Conservation (phyloP, 2,113 vertebrate genomes). For the Copsychus sechellarum region DNA sequence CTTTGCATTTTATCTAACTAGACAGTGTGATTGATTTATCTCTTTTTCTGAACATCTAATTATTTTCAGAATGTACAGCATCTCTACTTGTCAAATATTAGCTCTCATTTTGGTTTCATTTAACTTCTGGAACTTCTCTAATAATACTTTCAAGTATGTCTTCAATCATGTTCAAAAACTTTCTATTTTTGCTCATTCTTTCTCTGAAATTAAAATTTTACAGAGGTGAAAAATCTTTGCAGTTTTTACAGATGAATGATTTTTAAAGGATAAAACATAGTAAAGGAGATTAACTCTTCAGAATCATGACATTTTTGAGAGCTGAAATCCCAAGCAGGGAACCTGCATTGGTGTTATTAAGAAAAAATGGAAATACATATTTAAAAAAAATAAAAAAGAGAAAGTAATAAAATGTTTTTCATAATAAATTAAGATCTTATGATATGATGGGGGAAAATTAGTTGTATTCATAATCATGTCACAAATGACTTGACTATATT, state of each 20-base stretch:
- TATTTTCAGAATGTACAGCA: constrained; percentile 32
- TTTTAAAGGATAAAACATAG: not conserved
- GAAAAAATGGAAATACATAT: not conserved
- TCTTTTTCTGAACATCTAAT: constrained; percentile 18
- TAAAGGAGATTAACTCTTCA: not conserved
- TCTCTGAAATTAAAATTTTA: constrained; percentile 47
- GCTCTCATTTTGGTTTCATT: constrained; percentile 42
- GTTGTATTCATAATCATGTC: not conserved
- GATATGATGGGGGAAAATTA: not conserved
- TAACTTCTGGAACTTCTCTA: constrained; percentile 40
- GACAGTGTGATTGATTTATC: not conserved
- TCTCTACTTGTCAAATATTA: constrained; percentile 15
- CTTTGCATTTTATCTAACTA: not conserved
- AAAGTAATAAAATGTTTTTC: not conserved
- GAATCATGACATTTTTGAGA: not conserved
- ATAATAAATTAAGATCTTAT: not conserved
- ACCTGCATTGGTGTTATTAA: not conserved
- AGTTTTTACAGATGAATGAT: not conserved
- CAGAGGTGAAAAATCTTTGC: not conserved
- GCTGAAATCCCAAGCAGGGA: not conserved
- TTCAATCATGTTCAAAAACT: constrained; percentile 49
- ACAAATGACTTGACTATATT: not conserved
- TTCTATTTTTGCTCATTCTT: constrained; percentile 31
- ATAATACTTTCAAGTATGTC: constrained; percentile 27
- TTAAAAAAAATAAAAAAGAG: not conserved